Base-by-base conservation (phyloP, 2,888 invertebrate species). In the Melinaea menophilus region DNA sequence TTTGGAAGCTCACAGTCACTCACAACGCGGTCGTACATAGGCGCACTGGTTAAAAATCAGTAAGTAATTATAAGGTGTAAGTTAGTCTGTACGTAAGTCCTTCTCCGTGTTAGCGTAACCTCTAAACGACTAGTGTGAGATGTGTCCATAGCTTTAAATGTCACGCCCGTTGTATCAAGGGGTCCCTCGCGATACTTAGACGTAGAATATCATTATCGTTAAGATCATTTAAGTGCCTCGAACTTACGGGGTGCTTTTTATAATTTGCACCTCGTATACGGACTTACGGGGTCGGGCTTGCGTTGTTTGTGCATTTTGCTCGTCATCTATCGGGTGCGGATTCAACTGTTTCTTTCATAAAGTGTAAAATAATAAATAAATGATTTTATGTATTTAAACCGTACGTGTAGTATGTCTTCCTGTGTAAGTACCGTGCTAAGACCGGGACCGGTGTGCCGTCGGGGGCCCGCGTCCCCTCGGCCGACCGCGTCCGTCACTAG, bases 81-180 rank as follows among this genome's bases (percentile, higher is more conserved):
- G 79, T 80, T 80, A 81, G 81, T 81, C 80, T 87, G 75, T 86
- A 87, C 78, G 77, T 86, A 86, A 82, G 83, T 85, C 85, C 85
- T 81, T 88, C 83, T 88, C 86, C 86, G 81, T 86, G 86, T 87
- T 89, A 88, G 88, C 86, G 79, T 89, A 88, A 78, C 79, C 78
- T 81, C 82, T 76, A 82, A 84, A 82, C 78, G 75, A 79, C 83
- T 88, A 86, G 86, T 85, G 86, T 88, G 85, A 88, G 85, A 88
- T 85, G 87, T 88, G 90, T 90, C 90, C 89, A 90, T 90, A 90
- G 90, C 90, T 90, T 90, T 90, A 90, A 89, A 84, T 82, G 85
- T 86, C 87, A 82, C 84, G 76, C 79, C 88, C 87, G 90, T 89
- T 88, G 90, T 88, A 89, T 89, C 88, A 88, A 88, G 84, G 89